Percentiles rank a stretch among this genome's conserved stretches.
Evolutionary conservation across 2,113 vertebrate species (phyloP).

Genomic region (Antechinus flavipes): DNA sequence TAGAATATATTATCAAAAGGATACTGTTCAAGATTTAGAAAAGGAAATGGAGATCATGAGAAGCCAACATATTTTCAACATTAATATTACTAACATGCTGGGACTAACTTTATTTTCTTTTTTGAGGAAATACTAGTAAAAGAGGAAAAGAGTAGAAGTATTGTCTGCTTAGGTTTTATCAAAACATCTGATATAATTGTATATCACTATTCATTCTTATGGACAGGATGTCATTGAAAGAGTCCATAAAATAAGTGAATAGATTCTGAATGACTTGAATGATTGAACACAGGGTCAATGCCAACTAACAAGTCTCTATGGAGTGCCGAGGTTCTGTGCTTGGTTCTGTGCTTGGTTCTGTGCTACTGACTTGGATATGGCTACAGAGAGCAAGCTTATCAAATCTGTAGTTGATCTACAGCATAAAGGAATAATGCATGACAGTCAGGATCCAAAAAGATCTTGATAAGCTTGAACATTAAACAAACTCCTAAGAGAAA

Average conservation of each 20-base stretch:
- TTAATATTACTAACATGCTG: neutral
- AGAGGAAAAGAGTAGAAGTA: neutral
- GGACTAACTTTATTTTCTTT: neutral
- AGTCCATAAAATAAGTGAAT: too few species aligned
- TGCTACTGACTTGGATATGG: neutral
- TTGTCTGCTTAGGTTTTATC: neutral
- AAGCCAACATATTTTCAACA: neutral
- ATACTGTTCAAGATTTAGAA: neutral
- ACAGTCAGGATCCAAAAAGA: neutral
- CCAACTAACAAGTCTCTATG: neutral
- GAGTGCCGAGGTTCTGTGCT: neutral
- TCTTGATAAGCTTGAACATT: too few species aligned
- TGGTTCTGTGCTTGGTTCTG: neutral
- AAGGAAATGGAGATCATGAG: neutral
- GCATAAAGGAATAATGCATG: neutral
- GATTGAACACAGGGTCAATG: too few species aligned
- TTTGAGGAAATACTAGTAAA: neutral
- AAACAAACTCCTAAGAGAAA: neutral
- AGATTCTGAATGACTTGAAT: too few species aligned
- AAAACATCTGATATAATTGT: neutral
- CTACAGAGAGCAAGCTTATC: neutral
- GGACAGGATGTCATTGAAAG: neutral
- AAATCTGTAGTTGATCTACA: too few species aligned
- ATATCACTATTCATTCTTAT: neutral
- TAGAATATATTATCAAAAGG: neutral